Percentiles rank a stretch among this genome's conserved stretches.
Evolutionary conservation across 2,888 invertebrate species (phyloP).

Genomic region (Tetranychus truncatus): DNA sequence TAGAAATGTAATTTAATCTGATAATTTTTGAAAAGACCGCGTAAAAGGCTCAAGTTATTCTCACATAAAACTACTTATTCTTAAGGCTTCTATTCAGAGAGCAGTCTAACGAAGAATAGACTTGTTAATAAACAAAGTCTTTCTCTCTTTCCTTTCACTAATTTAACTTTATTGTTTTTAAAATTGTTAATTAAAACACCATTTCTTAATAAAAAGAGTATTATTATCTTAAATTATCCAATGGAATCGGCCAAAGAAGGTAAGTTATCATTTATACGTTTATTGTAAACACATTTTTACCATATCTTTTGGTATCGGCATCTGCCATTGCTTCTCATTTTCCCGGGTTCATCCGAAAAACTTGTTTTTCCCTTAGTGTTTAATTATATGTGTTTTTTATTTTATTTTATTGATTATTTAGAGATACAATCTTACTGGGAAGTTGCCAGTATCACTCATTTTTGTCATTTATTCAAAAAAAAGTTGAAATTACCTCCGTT

Average conservation of each 20-base stretch:
- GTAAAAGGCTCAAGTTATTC: too few relatives aligned
- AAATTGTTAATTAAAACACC: neutral
- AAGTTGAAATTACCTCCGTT: slow-evolving; percentile 10
- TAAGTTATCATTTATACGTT: neutral
- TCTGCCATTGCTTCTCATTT: neutral
- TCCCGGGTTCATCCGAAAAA: neutral
- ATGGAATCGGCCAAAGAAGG: neutral
- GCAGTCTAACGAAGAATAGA: too few relatives aligned
- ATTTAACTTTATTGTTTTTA: neutral
- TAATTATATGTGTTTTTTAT: neutral
- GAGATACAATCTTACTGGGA: slow-evolving; percentile 8
- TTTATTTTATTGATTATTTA: neutral
- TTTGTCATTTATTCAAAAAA: neutral
- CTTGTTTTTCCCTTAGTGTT: neutral
- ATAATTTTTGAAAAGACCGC: too few relatives aligned
- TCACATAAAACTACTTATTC: too few relatives aligned
- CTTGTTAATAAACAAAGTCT: too few relatives aligned
- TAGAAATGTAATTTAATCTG: too few relatives aligned
- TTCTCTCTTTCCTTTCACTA: neutral
- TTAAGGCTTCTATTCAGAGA: too few relatives aligned
- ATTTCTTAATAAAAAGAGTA: too few relatives aligned
- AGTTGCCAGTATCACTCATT: slow-evolving; percentile 11
- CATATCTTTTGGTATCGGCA: neutral
- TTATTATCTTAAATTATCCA: neutral
- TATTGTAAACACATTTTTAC: neutral